Percentiles rank a stretch among this genome's conserved stretches.
These are phyloP conservation scores for Eledone cirrhosa DNA, from an alignment of 2,888 invertebrate genomes.

Conservation along the genomic window DNA sequence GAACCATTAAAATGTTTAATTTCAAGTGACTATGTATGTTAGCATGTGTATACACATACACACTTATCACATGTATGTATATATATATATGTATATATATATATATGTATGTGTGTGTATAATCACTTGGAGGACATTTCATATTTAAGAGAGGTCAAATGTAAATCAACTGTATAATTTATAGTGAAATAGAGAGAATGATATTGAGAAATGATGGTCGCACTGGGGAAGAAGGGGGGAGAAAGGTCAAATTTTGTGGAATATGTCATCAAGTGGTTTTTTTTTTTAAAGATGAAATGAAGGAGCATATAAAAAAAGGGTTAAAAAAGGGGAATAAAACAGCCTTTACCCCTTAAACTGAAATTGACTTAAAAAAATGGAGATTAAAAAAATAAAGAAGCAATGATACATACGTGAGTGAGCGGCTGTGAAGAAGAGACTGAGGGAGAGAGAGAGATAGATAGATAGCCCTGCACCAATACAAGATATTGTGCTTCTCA, in stretches of 20 bases:
- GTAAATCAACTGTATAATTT: conserved; percentile 18
- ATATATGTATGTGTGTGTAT: too few species aligned
- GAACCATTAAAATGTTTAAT: too few species aligned
- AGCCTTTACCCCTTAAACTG: too few species aligned
- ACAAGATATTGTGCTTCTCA: conserved; percentile 24
- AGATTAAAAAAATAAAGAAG: conserved; percentile 14
- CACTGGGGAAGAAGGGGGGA: background rate
- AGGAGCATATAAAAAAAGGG: background rate
- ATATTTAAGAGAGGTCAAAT: conserved; percentile 8
- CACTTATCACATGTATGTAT: too few species aligned
- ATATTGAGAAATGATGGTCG: too few species aligned
- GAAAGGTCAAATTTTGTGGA: conserved; percentile 22
- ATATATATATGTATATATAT: too few species aligned
- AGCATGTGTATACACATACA: too few species aligned
- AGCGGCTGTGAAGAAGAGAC: conserved; percentile 21
- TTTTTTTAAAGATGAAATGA: conserved; percentile 15
- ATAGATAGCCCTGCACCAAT: conserved; percentile 7
- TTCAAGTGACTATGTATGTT: too few species aligned
- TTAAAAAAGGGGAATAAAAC: background rate
- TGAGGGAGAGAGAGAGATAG: conserved; percentile 11
- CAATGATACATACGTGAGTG: conserved; percentile 27
- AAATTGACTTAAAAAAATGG: background rate
- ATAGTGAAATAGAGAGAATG: background rate
- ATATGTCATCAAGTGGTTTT: background rate
- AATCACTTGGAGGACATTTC: too few species aligned